Conservation (phyloP, 2,888 invertebrate genomes). For the Anoplius nigerrimus region DNA sequence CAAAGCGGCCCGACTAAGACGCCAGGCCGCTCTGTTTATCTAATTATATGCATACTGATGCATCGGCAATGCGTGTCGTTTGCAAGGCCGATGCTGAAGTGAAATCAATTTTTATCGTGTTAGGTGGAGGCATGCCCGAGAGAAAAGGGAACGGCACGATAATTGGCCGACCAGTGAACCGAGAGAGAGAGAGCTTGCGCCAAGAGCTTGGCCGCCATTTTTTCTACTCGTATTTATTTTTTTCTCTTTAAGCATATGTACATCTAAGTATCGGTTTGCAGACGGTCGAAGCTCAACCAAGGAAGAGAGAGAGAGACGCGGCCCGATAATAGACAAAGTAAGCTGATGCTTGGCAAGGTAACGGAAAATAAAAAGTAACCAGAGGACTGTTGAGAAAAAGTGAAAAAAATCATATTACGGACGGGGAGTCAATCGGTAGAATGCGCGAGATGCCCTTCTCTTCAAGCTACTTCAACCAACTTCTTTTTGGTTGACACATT, state of each 20-base stretch:
- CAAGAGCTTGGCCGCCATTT: constrained; percentile 40
- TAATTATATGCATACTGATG: too few species aligned
- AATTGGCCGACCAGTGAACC: constrained; percentile 13
- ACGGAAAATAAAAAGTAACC: constrained; percentile 34
- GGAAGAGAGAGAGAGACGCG: constrained; percentile 20
- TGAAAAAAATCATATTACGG: background rate
- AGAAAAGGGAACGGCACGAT: constrained; percentile 42
- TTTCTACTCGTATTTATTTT: too few species aligned
- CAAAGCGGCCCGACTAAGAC: too few species aligned
- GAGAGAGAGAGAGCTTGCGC: constrained; percentile 48
- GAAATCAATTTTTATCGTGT: constrained; percentile 10
- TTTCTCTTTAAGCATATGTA: constrained; percentile 17
- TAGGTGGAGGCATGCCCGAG: constrained; percentile 38
- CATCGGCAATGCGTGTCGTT: background rate
- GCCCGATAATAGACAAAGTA: constrained; percentile 17
- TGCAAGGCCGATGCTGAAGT: constrained; percentile 1
- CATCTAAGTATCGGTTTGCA: background rate
- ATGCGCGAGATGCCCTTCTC: constrained; percentile 25
- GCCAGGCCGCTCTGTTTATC: too few species aligned
- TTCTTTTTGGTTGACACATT: background rate
- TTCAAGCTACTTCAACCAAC: too few species aligned
- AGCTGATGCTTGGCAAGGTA: constrained; percentile 27
- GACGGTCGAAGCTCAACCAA: constrained; percentile 40
- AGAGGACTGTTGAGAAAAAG: constrained; percentile 21
- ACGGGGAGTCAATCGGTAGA: constrained; percentile 6